phyloP scores from a whole-genome alignment of 2,888 invertebrate genomes.

The Meiosimyza platycephala region DNA sequence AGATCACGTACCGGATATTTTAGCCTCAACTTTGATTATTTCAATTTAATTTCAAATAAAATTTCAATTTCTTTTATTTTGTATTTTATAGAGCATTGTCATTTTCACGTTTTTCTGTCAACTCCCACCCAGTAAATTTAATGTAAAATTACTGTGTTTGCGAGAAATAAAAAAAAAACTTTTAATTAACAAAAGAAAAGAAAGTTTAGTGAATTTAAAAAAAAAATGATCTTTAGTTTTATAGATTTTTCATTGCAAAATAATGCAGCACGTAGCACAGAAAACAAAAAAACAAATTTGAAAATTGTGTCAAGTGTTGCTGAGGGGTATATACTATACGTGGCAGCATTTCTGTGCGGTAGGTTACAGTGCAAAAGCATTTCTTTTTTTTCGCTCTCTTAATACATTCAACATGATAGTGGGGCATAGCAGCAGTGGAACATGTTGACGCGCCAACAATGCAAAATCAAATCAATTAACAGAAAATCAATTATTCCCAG shows the following conservation, averaged over 20 bases:
- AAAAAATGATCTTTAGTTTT: background rate
- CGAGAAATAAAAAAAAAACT: background rate
- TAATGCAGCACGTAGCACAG: slow-evolving; percentile 14
- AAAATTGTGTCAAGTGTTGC: slow-evolving; percentile 20
- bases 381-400: background rate
- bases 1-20: slow-evolving; percentile 5
- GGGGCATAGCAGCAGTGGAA: background rate
- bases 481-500: slow-evolving; percentile 48
- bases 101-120: background rate
- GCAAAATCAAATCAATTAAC: slow-evolving; percentile 53
- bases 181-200: background rate
- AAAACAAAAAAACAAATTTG: background rate
- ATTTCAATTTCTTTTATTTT: slow-evolving; percentile 10
- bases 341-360: background rate
- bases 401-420: background rate
- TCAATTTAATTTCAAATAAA: slow-evolving; percentile 8
- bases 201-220: background rate
- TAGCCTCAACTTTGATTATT: slow-evolving; percentile 22
- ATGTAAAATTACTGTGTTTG: background rate
- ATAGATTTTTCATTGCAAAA: slow-evolving; percentile 1
- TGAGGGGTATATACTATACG: background rate
- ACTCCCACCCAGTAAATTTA: background rate
- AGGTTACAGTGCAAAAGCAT: background rate
- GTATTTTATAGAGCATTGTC: background rate
- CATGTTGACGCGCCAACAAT: slow-evolving; percentile 38